Base-by-base conservation (phyloP, 2,888 invertebrate species). In the Nymphalis c-album region DNA sequence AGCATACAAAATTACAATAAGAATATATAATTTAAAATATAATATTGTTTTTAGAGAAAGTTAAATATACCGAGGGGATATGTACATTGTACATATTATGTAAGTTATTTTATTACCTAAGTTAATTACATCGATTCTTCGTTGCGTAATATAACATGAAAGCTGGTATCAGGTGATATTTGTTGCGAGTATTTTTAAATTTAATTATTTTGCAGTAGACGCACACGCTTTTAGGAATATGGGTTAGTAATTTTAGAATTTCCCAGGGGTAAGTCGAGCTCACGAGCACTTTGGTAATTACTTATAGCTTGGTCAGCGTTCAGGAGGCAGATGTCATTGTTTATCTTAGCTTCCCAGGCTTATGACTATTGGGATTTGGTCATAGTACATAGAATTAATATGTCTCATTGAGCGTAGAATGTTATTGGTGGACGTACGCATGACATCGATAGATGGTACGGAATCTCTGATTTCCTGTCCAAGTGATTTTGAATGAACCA, bases 201-300 rank as follows among this genome's bases (percentile, higher is more conserved):
- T 65, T 68, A 66, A 68, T 68, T 63, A 68, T 71, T 65, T 65
- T 26, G 57, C 57, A 58, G 65, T 57, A 60, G 60, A 61, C 62
- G 68, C 62, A 63, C 63, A 53, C 26, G 64, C 69, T 67, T 70
- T 70, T 71, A 71, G 71, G 69, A 62, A 69, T 63, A 69, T 69
- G 69, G 63, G 69, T 69, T 71, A 71, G 68, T 64, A 68, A 64
- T 68, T 64, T 68, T 68, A 68, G 69, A 64, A 71, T 71, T 71
- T 71, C 71, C 69, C 71, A 48, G 48, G 66, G 64, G 71, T 18
- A 50, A 71, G 58, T 59, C 53, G 63, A 67, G 66, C 69, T 69
- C 69, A 57, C 71, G 66, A 67, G 69, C 66, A 69, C 69, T 71
- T 62, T 64, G 71, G 69, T 71, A 71, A 71, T 71, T 69, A 69